Evolutionary conservation across 2,113 vertebrate genomes (phyloP), one percentile per base, ranked within the genome.

Genomic region (Mola mola): DNA sequence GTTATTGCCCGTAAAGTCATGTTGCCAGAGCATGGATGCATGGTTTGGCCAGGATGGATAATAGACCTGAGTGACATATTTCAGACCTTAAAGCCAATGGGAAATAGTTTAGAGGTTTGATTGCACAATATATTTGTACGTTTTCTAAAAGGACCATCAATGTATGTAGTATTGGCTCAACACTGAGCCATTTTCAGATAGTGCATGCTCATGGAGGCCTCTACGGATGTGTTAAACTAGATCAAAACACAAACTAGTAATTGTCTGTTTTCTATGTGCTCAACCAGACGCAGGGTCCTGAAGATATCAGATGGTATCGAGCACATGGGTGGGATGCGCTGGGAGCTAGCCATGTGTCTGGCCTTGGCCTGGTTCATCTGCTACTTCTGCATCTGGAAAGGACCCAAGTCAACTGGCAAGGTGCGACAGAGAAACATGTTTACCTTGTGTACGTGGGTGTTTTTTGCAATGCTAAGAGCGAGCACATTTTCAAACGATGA

Each of bases 321-420:
- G 41, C 93, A 98, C 68, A 94, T 98, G 2, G 97, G 97, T 16
- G 89, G 92, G 13, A 87, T 99, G 29, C 96, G 97, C 52, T 98
- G 97, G 96, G 97, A 98, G 75, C 91, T 99, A 42, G 96, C 95
- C 8, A 87, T 98, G 60, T 99, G 96, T 89, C 94, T 99, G 41
- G 90, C 95, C 28, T 90, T 95, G 36, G 97, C 97, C 49, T 99
- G 97, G 97, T 95, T 97, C 82, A 96, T 98, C 81, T 98, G 96
- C 77, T 99, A 99, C 78, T 98, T 99, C 84, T 99, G 97, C 84
- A 98, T 99, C 86, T 99, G 97, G 97, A 99, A 99, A 84, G 97
- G 97, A 34, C 97, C 96, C 76, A 98, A 98, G 89, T 99, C 97
- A 24, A 99, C 97, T 3, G 97, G 97, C 78, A 99, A 99, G 95